Conservation (phyloP, 2,797 vertebrate species). For the Parotocinclus haroldoi region DNA sequence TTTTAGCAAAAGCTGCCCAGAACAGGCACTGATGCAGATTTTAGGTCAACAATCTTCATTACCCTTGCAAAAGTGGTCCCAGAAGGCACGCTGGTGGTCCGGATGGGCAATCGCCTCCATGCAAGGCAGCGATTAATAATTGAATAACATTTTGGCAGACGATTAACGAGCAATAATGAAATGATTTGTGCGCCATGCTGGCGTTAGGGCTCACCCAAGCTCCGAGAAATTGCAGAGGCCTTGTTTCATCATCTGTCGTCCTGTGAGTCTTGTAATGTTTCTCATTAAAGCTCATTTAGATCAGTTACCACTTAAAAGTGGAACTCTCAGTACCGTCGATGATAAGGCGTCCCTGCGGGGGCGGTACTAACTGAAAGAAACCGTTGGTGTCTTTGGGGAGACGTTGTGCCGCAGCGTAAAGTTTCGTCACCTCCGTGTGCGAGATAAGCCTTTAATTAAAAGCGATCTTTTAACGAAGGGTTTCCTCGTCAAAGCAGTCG, state of each 20-base stretch:
- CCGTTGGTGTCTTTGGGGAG: slow-evolving; percentile 20
- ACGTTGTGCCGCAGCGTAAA: slow-evolving; percentile 5
- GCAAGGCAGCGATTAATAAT: slow-evolving; percentile 47
- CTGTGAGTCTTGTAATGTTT: slow-evolving; percentile 32
- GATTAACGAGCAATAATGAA: slow-evolving; percentile 47
- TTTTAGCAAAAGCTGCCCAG: too few relatives aligned
- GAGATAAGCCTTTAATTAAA: slow-evolving; percentile 26
- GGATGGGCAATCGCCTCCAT: slow-evolving; percentile 38
- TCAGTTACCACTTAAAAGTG: slow-evolving; percentile 40
- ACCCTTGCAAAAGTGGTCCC: slow-evolving; percentile 28
- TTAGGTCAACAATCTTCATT: slow-evolving; percentile 37
- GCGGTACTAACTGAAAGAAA: slow-evolving; percentile 8
- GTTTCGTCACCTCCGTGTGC: slow-evolving; percentile 3
- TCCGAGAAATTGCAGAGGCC: slow-evolving; percentile 22
- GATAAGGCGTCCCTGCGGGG: slow-evolving; percentile 31
- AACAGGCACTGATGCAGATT: slow-evolving; percentile 22
- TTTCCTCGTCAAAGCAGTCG: not conserved
- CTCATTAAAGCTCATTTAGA: slow-evolving; percentile 44
- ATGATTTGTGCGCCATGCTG: slow-evolving; percentile 26
- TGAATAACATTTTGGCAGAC: slow-evolving; percentile 47
- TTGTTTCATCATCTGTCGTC: slow-evolving; percentile 42
- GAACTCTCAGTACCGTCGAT: slow-evolving; percentile 34
- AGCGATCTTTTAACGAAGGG: slow-evolving; percentile 6
- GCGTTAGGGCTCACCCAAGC: not conserved
- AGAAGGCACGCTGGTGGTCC: slow-evolving; percentile 20